Evolutionary conservation across 1,140 invertebrate genomes (phyloP).

Genomic region (Stegodyphus mimosarum): DNA sequence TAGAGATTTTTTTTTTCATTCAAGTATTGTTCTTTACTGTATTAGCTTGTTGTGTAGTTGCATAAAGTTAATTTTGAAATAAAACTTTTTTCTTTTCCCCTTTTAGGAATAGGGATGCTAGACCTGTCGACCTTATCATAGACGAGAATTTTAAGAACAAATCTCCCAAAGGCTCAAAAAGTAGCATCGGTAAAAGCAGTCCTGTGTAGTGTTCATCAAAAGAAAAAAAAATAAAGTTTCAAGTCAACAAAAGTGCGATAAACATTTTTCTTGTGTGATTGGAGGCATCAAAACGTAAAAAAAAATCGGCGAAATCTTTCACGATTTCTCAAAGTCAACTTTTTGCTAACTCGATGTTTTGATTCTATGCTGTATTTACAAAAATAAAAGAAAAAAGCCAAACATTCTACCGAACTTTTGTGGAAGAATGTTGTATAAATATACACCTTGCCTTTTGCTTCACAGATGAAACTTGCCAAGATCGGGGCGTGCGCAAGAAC

Average conservation of each 20-base stretch:
- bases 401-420: slow-evolving; percentile 26
- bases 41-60: background rate
- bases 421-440: background rate
- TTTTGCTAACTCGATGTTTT: slow-evolving; percentile 46
- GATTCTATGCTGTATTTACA: slow-evolving; percentile 44
- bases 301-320: background rate
- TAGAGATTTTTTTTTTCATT: background rate
- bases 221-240: background rate
- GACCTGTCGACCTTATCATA: slow-evolving; percentile 54
- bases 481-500: background rate
- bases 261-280: slow-evolving; percentile 6
- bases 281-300: background rate
- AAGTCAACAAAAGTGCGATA: background rate
- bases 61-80: background rate
- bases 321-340: slow-evolving; percentile 35
- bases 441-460: slow-evolving; percentile 45
- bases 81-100: background rate
- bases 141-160: slow-evolving; percentile 57
- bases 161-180: slow-evolving; percentile 57
- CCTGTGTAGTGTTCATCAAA: slow-evolving; percentile 25
- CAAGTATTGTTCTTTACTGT: background rate
- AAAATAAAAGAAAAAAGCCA: background rate
- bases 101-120: slow-evolving; percentile 28
- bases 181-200: slow-evolving; percentile 58
- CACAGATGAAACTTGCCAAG: slow-evolving; percentile 14